Base-by-base conservation (phyloP, 2,797 vertebrate genomes). In the Numenius phaeopus region DNA sequence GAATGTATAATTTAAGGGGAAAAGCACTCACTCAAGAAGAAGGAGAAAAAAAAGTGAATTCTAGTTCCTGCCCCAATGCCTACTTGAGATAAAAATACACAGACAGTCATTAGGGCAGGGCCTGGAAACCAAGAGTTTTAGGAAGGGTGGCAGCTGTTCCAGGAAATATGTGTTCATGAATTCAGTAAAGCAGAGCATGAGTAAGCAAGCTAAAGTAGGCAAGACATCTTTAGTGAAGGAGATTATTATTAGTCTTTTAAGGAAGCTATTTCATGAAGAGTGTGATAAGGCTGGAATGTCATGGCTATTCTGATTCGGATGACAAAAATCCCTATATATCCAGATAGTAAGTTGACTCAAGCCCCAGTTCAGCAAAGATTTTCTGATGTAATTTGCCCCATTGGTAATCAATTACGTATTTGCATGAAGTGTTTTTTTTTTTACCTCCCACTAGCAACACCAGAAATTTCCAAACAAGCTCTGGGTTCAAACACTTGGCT, bases 81-180 rank as follows among this genome's bases (percentile, higher is more conserved):
- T 78, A 50, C 13, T 54, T 61, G 4, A 83, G 76, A 93, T 86
- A 95, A 97, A 97, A 96, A 94, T 92, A 95, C 9, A 81, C 3
- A 4, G 90, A 81, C 55, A 76, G 69, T 95, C 92, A 92, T 61
- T 71, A 83, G 95, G 96, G 96, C 83, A 95, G 93, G 66, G 91
- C 17, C 50, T 97, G 87, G 90, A 97, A 97, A 91, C 54, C 46
- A 78, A 84, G 87, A 75, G 66, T 87, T 94, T 95, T 97, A 95
- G 96, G 96, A 96, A 97, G 97, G 97, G 96, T 95, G 94, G 92
- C 87, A 97, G 94, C 87, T 86, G 76, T 89, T 94, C 32, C 65
- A 95, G 95, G 95, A 97, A 97, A 87, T 71, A 77, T 44, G 90
- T 87, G 57, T 65, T 96, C 92, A 75, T 94, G 78, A 91, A 92